phyloP scores from a whole-genome alignment of 2,113 vertebrate species.

The Thamnaconus septentrionalis region DNA sequence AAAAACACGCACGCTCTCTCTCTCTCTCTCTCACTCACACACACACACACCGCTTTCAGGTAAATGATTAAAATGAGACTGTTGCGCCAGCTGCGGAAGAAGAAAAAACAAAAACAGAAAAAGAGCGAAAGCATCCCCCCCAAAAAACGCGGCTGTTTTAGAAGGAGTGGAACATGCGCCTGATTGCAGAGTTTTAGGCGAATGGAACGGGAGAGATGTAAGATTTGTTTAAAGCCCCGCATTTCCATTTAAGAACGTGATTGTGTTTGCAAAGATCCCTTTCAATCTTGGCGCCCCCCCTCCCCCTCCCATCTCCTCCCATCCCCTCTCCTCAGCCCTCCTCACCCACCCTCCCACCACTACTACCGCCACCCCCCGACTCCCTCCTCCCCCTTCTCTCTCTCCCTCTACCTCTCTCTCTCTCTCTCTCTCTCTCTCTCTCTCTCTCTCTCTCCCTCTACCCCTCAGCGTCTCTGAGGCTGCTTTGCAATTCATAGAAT shows the following conservation, averaged over 20 bases:
- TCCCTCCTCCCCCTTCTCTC: too few species aligned
- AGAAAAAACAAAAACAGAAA: too few species aligned
- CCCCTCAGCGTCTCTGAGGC: slow-evolving; percentile 84
- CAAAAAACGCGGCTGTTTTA: slow-evolving; percentile 63
- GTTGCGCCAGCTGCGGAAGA: slow-evolving; percentile 51
- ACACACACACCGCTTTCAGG: slow-evolving; percentile 63
- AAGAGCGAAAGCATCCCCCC: slow-evolving; percentile 47
- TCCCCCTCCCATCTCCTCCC: too few species aligned
- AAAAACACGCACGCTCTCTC: too few species aligned
- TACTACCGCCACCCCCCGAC: too few species aligned
- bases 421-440: slow-evolving; percentile 33
- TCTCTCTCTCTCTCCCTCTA: slow-evolving; percentile 62
- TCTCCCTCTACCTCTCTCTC: too few species aligned
- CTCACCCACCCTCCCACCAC: too few species aligned
- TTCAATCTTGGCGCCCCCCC: slow-evolving; percentile 81
- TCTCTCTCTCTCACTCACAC: too few species aligned
- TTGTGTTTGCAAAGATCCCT: slow-evolving; percentile 90
- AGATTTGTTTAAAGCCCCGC: slow-evolving; percentile 87
- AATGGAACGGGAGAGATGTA: slow-evolving; percentile 86
- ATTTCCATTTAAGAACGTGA: slow-evolving; percentile 90
- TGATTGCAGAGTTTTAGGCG: slow-evolving; percentile 84
- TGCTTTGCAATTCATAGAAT: slow-evolving; percentile 92
- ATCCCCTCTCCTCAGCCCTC: too few species aligned
- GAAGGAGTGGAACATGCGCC: slow-evolving; percentile 75
- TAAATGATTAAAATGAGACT: slow-evolving; percentile 78